Base-by-base conservation (phyloP, 2,888 invertebrate species). In the Busseola fusca region DNA sequence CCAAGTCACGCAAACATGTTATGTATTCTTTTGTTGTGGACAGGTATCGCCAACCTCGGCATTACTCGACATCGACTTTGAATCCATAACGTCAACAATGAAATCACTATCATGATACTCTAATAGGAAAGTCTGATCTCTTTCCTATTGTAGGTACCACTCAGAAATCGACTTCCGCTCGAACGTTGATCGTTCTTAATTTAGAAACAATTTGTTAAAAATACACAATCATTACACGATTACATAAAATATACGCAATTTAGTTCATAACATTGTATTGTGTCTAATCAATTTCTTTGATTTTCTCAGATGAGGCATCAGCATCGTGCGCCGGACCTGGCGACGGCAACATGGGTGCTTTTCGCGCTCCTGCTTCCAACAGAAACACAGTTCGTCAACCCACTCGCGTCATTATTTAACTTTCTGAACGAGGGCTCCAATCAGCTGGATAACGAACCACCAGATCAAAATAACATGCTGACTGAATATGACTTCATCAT, bases 401-500 rank as follows among this genome's bases (percentile, higher is more conserved):
- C 94, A 0, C 76, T 97, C 34, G 87, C 94, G n/a, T 96, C 96
- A 0, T 79, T 96, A 5, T 84, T 96, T 82, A 95, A 95, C 64
- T 96, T 97, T 76, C 81, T 97, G 21, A 86, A 91, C 45, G 96
- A 97, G 80, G 97, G 97, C 45, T 90, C 95, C 37, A 85, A 89
- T 10, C 96, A 96, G 79, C 90, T 93, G 14, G 92, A 93, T 71
- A 89, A 89, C 14, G 97, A 97, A 87, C 96, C 97, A 0, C 91
- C 92, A 0, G 97, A 97, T 79, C 93, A 96, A 40, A 89, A 87
- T 1, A 91, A 89, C 40, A 84, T 96, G 45, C 91, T 96, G 1
- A 91, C 94, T 16, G 97, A 97, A 87, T 98, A 97, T 86, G 98
- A 98, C 88, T 98, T 98, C 83, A 97, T 98, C 64, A 92, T 98